These are phyloP conservation scores for Drosophila setosimentum DNA, from an alignment of 2,888 invertebrate species.

Conservation along the genomic window DNA sequence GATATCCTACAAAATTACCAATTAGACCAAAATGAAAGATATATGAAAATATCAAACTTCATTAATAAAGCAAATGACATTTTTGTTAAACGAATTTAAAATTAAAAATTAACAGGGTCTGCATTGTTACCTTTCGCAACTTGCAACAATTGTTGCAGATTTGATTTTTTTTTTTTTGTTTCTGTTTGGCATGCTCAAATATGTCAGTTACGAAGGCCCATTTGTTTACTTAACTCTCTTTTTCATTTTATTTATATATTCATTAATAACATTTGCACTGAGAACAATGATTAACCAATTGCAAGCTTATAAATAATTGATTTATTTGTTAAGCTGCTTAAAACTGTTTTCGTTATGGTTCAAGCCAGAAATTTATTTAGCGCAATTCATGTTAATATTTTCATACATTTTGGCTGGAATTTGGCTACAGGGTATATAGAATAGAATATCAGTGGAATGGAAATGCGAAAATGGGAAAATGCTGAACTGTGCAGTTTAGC, in stretches of 20 bases:
- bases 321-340: not conserved
- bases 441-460: conserved; percentile 58
- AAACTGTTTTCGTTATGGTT: not conserved
- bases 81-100: not conserved
- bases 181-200: not conserved
- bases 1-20: conserved; percentile 2
- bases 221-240: not conserved
- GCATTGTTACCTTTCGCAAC: not conserved
- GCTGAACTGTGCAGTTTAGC: conserved; percentile 36
- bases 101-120: not conserved
- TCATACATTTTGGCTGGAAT: not conserved
- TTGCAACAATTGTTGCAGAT: not conserved
- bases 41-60: not conserved
- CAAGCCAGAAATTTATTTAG: not conserved
- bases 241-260: not conserved
- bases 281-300: not conserved
- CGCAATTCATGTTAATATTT: not conserved
- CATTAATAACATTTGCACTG: not conserved
- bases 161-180: not conserved
- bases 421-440: not conserved
- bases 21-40: not conserved
- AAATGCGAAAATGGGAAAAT: conserved; percentile 57
- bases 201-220: rapidly evolving
- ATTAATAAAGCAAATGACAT: not conserved
- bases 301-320: not conserved